Evolutionary conservation across 2,888 invertebrate genomes (phyloP).

Genomic region (Harpalus rubripes): DNA sequence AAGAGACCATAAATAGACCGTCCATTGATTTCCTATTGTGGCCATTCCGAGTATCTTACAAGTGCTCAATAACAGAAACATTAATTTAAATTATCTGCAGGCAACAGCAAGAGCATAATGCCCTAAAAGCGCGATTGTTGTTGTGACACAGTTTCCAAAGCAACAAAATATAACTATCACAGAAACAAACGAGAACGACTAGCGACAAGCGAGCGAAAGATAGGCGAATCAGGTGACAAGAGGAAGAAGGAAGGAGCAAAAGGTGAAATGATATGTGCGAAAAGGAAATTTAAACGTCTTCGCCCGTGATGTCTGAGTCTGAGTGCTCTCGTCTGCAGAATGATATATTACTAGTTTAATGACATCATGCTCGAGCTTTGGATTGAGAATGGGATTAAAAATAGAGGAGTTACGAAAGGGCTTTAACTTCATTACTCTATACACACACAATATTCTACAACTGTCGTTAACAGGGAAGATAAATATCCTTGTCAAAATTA

Average conservation of each 20-base stretch:
- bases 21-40: constrained; percentile 55
- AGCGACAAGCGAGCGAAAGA: constrained; percentile 16
- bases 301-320: constrained; percentile 41
- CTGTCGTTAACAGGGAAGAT: not conserved
- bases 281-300: constrained; percentile 66
- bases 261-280: constrained; percentile 61
- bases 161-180: constrained; percentile 35
- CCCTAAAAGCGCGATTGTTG: constrained; percentile 31
- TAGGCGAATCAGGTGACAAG: constrained; percentile 25
- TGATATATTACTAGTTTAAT: constrained; percentile 55
- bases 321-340: constrained; percentile 28
- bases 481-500: not conserved
- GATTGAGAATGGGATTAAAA: constrained; percentile 16
- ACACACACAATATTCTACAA: not conserved
- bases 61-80: constrained; percentile 35
- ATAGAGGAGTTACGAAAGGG: constrained; percentile 5
- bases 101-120: constrained; percentile 21
- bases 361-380: constrained; percentile 4
- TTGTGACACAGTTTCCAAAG: constrained; percentile 20
- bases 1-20: constrained; percentile 60
- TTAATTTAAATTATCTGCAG: constrained; percentile 44
- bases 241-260: constrained; percentile 50
- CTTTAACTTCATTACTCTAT: constrained; percentile 6
- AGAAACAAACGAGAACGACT: constrained; percentile 19
- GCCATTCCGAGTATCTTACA: not conserved